Evolutionary conservation across 2,113 vertebrate genomes (phyloP), one percentile per base, ranked within the genome.

Genomic region (Malurus melanocephalus): DNA sequence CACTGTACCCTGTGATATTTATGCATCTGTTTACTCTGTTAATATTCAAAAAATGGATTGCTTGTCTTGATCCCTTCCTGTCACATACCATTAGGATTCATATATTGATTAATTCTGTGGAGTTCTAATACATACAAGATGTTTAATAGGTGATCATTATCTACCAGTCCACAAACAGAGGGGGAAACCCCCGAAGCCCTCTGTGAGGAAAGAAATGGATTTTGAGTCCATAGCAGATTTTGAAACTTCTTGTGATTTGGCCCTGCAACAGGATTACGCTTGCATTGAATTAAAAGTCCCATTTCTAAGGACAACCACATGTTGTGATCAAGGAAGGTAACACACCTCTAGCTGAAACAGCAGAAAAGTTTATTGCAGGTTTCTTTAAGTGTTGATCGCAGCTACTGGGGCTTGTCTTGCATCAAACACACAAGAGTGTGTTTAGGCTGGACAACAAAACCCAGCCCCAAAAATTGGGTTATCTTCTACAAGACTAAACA

Each of bases 311-410:
- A 84, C 93, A 93, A 57, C 7, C 10, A 68, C 15, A 53, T 16
- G 30, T 21, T 75, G 9, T 23, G 28, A 81, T 68, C n/a, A 24
- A 79, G 27, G 21, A 93, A 85, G 18, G 33, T 76, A 64, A 73
- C 20, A 61, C 8, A 57, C 17, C 13, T 86, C 45, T 45, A 55
- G 22, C 13, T 51, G n/a, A 53, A 83, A 69, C 35, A 57, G 45
- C 23, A 85, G 66, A 69, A 61, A 85, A 40, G 16, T 88, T 81
- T 59, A 42, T 9, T 72, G 4, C 35, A 65, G 46, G 46, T 48
- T 22, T 68, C 49, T 92, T 78, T 80, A 87, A 82, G 51, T 26
- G 48, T 33, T 88, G 46, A 73, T 92, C 68, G 79, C 56, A 87
- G 66, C 26, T 66, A 49, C 80, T 79, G 66, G 55, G 62, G 87